These are phyloP conservation scores for Staurois parvus DNA, from an alignment of 2,797 vertebrate genomes.

Conservation along the genomic window DNA sequence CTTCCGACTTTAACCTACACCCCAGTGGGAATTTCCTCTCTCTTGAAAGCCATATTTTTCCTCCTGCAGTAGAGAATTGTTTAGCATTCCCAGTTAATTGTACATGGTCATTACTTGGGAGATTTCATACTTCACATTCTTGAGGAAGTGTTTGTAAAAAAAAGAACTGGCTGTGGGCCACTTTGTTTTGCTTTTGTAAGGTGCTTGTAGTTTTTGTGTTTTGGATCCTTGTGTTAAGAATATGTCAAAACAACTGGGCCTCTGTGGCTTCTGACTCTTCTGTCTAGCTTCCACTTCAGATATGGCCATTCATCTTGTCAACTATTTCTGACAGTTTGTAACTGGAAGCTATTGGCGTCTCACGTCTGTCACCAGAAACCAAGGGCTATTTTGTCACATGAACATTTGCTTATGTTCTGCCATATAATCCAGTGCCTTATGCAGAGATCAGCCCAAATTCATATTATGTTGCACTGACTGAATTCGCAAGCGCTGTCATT, in stretches of 20 bases:
- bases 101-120: conserved; percentile 48
- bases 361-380: conserved; percentile 64
- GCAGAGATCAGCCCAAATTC: not conserved
- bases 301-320: conserved; percentile 63
- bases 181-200: conserved; percentile 41
- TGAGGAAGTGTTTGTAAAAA: conserved; percentile 34
- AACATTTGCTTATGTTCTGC: conserved; percentile 19
- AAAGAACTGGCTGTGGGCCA: conserved; percentile 20
- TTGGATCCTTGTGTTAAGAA: conserved; percentile 34
- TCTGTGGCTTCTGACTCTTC: conserved; percentile 58
- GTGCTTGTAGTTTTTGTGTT: conserved; percentile 37
- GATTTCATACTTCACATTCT: conserved; percentile 52
- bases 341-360: conserved; percentile 66
- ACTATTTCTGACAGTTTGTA: conserved; percentile 70
- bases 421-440: not conserved
- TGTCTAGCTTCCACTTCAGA: conserved; percentile 64
- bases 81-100: conserved; percentile 57
- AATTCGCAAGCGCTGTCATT: not conserved
- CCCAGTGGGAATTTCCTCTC: conserved; percentile 21
- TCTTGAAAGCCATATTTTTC: conserved; percentile 16
- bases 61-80: conserved; percentile 42
- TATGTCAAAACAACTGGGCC: conserved; percentile 38
- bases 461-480: not conserved
- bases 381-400: conserved; percentile 58
- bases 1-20: not conserved